phyloP scores from a whole-genome alignment of 2,888 invertebrate species.

The Alcis repandata region DNA sequence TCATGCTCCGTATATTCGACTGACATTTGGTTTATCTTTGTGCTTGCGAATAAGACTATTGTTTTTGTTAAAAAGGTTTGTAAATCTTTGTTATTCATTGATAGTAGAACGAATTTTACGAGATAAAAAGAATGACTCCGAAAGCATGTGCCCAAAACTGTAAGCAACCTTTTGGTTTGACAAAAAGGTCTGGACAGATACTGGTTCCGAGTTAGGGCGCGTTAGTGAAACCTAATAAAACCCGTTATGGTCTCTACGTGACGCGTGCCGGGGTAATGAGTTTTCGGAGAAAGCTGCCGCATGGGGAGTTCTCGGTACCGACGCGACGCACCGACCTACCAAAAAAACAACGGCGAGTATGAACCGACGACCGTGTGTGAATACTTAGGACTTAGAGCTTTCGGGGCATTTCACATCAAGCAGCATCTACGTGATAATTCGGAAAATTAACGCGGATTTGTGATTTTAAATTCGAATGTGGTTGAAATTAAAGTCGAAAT shows the following conservation, averaged over 20 bases:
- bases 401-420: background rate
- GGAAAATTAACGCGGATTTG: background rate
- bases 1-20: background rate
- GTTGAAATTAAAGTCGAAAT: background rate
- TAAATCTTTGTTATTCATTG: background rate
- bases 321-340: constrained; percentile 17
- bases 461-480: background rate
- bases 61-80: background rate
- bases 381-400: background rate
- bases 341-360: constrained; percentile 9
- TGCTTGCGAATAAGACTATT: background rate
- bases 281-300: constrained; percentile 80
- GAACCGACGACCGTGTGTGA: background rate
- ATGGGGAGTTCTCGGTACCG: constrained; percentile 62
- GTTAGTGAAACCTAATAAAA: constrained; percentile 83
- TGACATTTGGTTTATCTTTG: background rate
- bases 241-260: constrained; percentile 81
- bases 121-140: background rate
- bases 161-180: constrained; percentile 51
- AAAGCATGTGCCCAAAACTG: constrained; percentile 25
- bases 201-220: constrained; percentile 59
- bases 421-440: background rate
- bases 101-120: constrained; percentile 1
- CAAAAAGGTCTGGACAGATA: constrained; percentile 65
- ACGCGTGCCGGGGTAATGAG: constrained; percentile 83